Evolutionary conservation across 1,140 invertebrate genomes (phyloP), one percentile per base, ranked within the genome.

Genomic region (Cephus cinctus): DNA sequence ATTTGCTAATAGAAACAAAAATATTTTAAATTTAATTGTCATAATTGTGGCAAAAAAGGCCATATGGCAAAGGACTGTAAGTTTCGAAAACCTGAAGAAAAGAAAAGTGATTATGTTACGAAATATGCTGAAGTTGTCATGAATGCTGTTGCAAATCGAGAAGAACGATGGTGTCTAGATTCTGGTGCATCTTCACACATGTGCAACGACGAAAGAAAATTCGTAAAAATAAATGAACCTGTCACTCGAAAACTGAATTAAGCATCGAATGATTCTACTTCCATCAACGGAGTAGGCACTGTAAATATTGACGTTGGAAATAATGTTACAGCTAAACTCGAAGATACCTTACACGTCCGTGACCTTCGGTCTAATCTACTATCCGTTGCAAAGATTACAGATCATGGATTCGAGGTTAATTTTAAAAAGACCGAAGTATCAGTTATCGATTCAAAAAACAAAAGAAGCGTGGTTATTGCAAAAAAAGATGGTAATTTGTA

Each of bases 131-230:
- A n/a, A n/a, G n/a, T n/a, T n/a, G n/a, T n/a, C n/a, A n/a, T n/a
- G n/a, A n/a, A n/a, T n/a, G n/a, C n/a, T n/a, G n/a, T n/a, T n/a
- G n/a, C n/a, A n/a, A 19, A 23, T 32, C 53, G 61, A 36, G 45
- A 56, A 0, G 44, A 56, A 32, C 22, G 14, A 22, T 69, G 68
- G 64, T 63, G 65, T 32, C 36, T 66, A 19, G 65, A 71, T 40
- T 71, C 62, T 50, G 67, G 65, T 56, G 61, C 63, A 16, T 63
- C 64, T 2, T 55, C 54, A 34, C 63, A 69, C 38, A 67, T 72
- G 50, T 52, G 20, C 19, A 40, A 6, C 15, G 8, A 15, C 5
- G 20, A 40, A 8, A 12, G 5, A 6, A 11, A 20, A 20, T 40
- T 40, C 20, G 4, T 5, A 20, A 8, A 20, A 6, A 11, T 40